phyloP scores from a whole-genome alignment of 2,797 vertebrate species.

The Pseudochirops corinnae region DNA sequence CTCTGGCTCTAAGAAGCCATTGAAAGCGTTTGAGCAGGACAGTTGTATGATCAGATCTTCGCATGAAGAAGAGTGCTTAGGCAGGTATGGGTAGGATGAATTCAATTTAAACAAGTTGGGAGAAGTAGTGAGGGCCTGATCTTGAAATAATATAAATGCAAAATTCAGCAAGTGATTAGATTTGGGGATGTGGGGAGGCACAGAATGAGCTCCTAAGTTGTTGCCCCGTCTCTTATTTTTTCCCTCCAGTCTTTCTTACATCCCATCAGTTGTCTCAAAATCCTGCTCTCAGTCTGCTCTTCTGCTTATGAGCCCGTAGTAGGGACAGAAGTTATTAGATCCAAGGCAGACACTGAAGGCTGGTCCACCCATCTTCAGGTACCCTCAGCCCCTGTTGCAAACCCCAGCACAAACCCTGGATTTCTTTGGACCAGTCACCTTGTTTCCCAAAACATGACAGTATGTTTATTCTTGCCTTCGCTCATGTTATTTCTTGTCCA shows the following conservation, averaged over 20 bases:
- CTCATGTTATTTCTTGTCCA: background rate
- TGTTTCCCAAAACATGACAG: background rate
- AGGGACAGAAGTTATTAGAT: background rate
- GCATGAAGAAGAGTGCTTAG: no score
- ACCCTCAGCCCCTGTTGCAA: background rate
- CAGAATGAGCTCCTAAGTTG: background rate
- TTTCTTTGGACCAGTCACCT: background rate
- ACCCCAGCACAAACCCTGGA: background rate
- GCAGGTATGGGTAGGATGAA: no score
- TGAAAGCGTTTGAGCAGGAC: background rate
- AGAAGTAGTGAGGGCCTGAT: background rate
- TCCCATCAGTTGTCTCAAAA: background rate
- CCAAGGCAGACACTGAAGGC: background rate
- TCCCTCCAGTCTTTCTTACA: background rate
- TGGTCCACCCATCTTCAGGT: no score
- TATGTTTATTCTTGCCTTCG: constrained; percentile 6
- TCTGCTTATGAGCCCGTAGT: background rate
- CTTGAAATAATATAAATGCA: background rate
- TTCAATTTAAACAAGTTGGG: background rate
- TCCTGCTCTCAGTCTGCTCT: background rate
- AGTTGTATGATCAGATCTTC: no score
- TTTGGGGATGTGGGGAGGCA: background rate
- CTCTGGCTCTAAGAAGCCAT: background rate
- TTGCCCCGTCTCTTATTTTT: background rate
- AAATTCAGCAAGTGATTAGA: background rate